phyloP scores from a whole-genome alignment of 2,888 invertebrate genomes.

The Sesia bembeciformis region DNA sequence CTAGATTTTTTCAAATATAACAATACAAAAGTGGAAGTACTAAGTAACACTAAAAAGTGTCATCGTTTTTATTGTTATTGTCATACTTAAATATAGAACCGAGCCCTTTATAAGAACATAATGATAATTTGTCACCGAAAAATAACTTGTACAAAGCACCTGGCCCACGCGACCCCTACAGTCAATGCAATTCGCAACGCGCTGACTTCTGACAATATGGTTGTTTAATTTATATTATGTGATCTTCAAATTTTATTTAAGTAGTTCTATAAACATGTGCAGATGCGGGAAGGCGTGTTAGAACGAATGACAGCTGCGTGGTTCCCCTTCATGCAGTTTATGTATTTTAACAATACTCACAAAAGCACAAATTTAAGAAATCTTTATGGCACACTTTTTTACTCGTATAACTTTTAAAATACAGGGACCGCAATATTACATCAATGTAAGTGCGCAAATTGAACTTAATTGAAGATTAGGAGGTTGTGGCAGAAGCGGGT shows the following conservation, averaged over 20 bases:
- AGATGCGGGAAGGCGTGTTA: conserved; percentile 53
- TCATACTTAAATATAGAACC: conserved; percentile 23
- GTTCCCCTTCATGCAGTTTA: conserved; percentile 32
- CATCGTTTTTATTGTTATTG: conserved; percentile 44
- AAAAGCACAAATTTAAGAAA: too few relatives aligned
- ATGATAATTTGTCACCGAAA: conserved; percentile 67
- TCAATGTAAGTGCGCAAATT: too few relatives aligned
- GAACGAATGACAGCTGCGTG: conserved; percentile 45
- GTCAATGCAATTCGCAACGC: conserved; percentile 54
- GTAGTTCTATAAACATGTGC: conserved; percentile 67
- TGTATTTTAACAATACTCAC: conserved; percentile 14
- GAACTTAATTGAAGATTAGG: too few relatives aligned
- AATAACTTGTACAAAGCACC: conserved; percentile 46
- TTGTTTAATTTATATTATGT: conserved; percentile 72
- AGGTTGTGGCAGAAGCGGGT: too few relatives aligned
- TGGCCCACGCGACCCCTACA: conserved; percentile 61
- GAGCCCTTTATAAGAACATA: conserved; percentile 44
- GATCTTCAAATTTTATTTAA: conserved; percentile 66
- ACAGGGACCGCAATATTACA: too few relatives aligned
- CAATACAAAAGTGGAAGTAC: not conserved
- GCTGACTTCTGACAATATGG: conserved; percentile 57
- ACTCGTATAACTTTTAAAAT: too few relatives aligned
- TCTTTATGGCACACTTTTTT: too few relatives aligned
- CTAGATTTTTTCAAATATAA: too few relatives aligned
- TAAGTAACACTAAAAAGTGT: conserved; percentile 22